A percentile compares a stretch with the other conserved stretches of the same genome.
phyloP scores from a whole-genome alignment of 2,888 invertebrate species.

The Schizaphis graminum region DNA sequence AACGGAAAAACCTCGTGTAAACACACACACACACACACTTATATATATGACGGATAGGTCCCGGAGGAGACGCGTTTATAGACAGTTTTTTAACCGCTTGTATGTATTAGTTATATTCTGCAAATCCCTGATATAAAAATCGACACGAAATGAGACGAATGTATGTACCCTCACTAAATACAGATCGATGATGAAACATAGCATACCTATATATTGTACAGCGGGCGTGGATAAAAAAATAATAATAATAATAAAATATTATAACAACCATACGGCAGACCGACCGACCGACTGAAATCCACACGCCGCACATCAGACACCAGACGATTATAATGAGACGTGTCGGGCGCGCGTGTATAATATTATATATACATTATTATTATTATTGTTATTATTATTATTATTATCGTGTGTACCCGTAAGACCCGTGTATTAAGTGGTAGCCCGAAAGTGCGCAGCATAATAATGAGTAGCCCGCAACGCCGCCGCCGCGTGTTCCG shows the following conservation, averaged over 20 bases:
- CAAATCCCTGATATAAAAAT: not conserved
- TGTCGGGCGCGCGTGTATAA: not conserved
- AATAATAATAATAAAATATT: not conserved
- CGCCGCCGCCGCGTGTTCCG: too few species aligned
- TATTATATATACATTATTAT: not conserved
- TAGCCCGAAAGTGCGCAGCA: conserved; percentile 48
- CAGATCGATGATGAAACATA: not conserved
- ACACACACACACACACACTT: not conserved
- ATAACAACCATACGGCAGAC: not conserved
- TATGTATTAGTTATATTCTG: not conserved
- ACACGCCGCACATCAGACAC: conserved; percentile 9
- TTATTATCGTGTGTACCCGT: not conserved
- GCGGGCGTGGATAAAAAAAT: not conserved
- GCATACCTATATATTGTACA: not conserved
- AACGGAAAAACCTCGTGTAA: not conserved
- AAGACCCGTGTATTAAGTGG: conserved; percentile 40
- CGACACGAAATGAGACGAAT: not conserved
- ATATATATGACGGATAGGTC: not conserved
- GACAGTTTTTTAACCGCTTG: not conserved
- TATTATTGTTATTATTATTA: not conserved
- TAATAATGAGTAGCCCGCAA: conserved; percentile 54
- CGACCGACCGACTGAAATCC: not conserved
- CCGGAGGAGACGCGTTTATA: not conserved
- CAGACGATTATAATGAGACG: conserved; percentile 22
- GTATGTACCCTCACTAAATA: not conserved